A percentile compares a stretch with the other conserved stretches of the same genome.
Conservation (phyloP, 2,113 vertebrate species). For the Progne subis region DNA sequence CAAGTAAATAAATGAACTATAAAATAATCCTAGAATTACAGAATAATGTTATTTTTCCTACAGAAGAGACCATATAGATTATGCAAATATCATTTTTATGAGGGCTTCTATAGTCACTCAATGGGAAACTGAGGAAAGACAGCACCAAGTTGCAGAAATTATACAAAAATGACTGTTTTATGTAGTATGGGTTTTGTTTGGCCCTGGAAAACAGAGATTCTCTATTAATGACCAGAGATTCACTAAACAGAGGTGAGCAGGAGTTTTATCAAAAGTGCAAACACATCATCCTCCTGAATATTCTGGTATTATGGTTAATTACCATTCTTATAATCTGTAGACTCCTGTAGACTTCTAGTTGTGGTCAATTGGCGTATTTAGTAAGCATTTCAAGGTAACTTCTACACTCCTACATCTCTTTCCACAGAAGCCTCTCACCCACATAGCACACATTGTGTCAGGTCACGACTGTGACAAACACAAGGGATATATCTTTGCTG, state of each 20-base stretch:
- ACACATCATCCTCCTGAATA: not conserved
- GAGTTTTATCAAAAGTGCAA: not conserved
- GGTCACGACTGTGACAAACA: not conserved
- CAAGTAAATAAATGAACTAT: not conserved
- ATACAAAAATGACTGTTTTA: not conserved
- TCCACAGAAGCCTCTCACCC: not conserved
- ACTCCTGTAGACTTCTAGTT: not conserved
- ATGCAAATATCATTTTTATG: not conserved
- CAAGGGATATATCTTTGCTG: not conserved
- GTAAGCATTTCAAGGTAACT: not conserved
- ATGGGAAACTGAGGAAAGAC: not conserved
- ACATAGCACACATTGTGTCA: not conserved
- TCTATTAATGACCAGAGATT: not conserved
- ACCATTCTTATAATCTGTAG: too few relatives aligned
- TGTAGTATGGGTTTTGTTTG: not conserved
- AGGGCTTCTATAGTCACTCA: not conserved
- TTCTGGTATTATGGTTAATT: not conserved
- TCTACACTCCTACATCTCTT: not conserved
- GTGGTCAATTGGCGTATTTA: not conserved
- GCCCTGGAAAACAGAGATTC: accelerated
- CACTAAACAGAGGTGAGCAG: not conserved
- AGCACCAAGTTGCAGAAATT: not conserved
- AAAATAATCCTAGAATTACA: not conserved
- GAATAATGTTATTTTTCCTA: not conserved
- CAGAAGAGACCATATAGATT: not conserved